Percentiles rank a stretch among this genome's conserved stretches.
Evolutionary conservation across 2,888 invertebrate species (phyloP).

Genomic region (Acrobasis consociella): DNA sequence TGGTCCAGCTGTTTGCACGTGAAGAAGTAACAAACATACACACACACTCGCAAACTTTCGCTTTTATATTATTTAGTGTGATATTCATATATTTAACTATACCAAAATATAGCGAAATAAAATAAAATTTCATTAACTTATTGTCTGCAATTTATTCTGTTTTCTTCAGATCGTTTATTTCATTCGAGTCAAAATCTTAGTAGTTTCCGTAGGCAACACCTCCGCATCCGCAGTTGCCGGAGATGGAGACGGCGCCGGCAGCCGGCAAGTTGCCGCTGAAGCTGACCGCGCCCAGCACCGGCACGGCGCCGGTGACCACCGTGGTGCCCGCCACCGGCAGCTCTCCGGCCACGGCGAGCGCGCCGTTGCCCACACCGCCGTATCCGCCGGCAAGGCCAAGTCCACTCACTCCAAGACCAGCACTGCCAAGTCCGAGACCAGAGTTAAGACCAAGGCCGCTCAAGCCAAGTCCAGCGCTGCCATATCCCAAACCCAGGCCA

Average conservation of each 20-base stretch:
- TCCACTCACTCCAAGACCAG: neutral
- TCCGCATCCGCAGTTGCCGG: constrained; percentile 51
- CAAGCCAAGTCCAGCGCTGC: too few species aligned
- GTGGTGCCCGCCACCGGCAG: constrained; percentile 38
- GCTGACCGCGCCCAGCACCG: constrained; percentile 49
- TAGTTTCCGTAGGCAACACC: constrained; percentile 30
- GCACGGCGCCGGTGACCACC: constrained; percentile 46
- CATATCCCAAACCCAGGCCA: too few species aligned
- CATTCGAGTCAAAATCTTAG: neutral
- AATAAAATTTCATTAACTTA: too few species aligned
- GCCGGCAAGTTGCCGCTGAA: constrained; percentile 52
- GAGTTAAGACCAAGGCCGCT: too few species aligned
- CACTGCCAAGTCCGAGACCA: too few species aligned
- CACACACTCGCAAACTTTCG: too few species aligned
- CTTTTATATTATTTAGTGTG: too few species aligned
- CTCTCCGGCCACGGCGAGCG: constrained; percentile 26
- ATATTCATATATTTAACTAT: too few species aligned
- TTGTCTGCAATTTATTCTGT: too few species aligned
- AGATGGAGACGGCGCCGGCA: constrained; percentile 50
- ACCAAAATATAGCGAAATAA: too few species aligned
- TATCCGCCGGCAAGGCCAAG: constrained; percentile 28
- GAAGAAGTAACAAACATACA: too few species aligned
- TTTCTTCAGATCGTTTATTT: neutral
- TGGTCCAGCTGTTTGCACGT: too few species aligned
- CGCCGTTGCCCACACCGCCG: constrained; percentile 28